Evolutionary conservation across 2,888 invertebrate species (phyloP).

Genomic region (Cordilura impudica): DNA sequence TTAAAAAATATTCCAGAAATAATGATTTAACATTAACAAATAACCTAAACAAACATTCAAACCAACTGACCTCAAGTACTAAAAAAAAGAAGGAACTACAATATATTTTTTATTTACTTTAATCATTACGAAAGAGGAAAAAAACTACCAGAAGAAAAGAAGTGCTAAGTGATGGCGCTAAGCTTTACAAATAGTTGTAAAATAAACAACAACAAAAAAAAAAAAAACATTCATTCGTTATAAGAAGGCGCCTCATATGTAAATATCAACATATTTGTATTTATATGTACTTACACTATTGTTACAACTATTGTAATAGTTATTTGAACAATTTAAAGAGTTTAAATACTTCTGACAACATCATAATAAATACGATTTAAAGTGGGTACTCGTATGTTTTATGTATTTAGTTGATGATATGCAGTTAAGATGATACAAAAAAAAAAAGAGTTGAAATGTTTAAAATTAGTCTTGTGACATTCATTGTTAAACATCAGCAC

Average conservation of each 20-base stretch:
- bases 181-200: constrained; percentile 57
- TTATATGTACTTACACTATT: constrained; percentile 8
- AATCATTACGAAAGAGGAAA: constrained; percentile 24
- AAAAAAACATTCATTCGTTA: background rate
- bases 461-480: constrained; percentile 47
- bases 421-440: background rate
- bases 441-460: background rate
- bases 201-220: too few species aligned
- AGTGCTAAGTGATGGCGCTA: constrained; percentile 63
- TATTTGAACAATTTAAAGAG: constrained; percentile 20
- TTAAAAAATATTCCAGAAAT: constrained; percentile 41
- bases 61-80: constrained; percentile 38
- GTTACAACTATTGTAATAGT: constrained; percentile 36
- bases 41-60: constrained; percentile 38
- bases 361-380: background rate
- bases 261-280: constrained; percentile 53
- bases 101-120: constrained; percentile 17
- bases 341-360: background rate
- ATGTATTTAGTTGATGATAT: background rate
- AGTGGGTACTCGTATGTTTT: too few species aligned
- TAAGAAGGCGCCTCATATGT: constrained; percentile 55
- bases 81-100: background rate
- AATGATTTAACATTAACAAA: constrained; percentile 35
- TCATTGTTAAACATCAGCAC: background rate
- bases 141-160: constrained; percentile 17